Evolutionary conservation across 2,113 vertebrate species (phyloP).

Genomic region (Ptilorrhoa leucosticta): DNA sequence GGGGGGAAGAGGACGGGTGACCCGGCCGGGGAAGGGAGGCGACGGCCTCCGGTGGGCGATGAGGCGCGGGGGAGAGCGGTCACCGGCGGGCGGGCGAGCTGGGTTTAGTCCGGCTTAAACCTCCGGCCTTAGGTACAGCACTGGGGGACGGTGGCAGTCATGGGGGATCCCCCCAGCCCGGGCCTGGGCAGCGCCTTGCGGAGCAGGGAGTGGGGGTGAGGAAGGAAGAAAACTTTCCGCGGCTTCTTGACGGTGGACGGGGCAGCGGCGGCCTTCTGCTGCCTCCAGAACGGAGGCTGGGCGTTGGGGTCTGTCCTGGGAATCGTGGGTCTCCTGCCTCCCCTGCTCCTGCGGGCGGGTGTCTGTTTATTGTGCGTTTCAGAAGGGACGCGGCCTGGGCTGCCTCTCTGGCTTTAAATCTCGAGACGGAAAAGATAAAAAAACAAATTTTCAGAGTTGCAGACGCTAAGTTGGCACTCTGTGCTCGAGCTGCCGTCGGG

Average conservation of each 20-base stretch:
- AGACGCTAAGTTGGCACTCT: background rate
- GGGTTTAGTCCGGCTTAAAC: background rate
- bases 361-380: background rate
- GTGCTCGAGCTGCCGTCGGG: background rate
- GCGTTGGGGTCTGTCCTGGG: background rate
- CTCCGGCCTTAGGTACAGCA: background rate
- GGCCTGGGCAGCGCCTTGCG: background rate
- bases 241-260: background rate
- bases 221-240: background rate
- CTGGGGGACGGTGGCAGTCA: background rate
- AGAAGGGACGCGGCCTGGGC: background rate
- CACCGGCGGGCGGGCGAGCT: background rate
- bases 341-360: background rate
- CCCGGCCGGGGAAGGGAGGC: background rate
- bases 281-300: background rate
- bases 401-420: background rate
- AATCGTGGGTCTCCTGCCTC: background rate
- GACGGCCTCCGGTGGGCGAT: background rate
- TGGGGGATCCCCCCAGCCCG: background rate
- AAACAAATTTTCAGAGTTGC: background rate
- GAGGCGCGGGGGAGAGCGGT: background rate
- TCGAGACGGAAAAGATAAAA: background rate
- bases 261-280: background rate
- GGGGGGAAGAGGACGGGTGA: background rate
- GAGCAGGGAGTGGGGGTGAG: background rate